A percentile compares a stretch with the other conserved stretches of the same genome.
Conservation (phyloP, 2,797 vertebrate genomes). For the Syndactyla subalaris region DNA sequence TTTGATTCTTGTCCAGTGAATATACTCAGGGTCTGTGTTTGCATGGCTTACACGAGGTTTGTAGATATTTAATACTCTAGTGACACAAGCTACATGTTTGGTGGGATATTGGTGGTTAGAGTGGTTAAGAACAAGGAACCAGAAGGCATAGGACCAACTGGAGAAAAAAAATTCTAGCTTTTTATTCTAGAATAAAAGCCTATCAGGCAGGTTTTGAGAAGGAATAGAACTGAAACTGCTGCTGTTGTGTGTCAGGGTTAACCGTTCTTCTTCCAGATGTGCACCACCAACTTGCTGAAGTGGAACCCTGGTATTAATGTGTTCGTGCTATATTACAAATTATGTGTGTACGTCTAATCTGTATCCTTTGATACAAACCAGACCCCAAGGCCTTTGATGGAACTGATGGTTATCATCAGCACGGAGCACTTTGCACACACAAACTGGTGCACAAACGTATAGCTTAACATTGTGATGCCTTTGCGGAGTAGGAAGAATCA, state of each 20-base stretch:
- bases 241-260: neutral
- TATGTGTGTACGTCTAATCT: neutral
- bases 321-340: neutral
- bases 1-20: slow-evolving; percentile 34
- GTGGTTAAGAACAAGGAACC: neutral
- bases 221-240: neutral
- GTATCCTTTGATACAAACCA: neutral
- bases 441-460: neutral
- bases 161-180: neutral
- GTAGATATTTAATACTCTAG: neutral
- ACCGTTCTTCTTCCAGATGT: neutral
- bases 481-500: neutral
- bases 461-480: neutral
- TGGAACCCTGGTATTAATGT: neutral
- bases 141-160: neutral
- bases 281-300: neutral
- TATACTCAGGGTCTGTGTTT: neutral
- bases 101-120: neutral
- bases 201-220: slow-evolving; percentile 2
- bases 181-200: neutral
- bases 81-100: neutral
- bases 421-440: neutral
- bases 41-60: neutral
- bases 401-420: neutral
- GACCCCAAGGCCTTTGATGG: neutral